These are phyloP conservation scores for Phortica okadai DNA, from an alignment of 2,888 invertebrate species.

Conservation along the genomic window DNA sequence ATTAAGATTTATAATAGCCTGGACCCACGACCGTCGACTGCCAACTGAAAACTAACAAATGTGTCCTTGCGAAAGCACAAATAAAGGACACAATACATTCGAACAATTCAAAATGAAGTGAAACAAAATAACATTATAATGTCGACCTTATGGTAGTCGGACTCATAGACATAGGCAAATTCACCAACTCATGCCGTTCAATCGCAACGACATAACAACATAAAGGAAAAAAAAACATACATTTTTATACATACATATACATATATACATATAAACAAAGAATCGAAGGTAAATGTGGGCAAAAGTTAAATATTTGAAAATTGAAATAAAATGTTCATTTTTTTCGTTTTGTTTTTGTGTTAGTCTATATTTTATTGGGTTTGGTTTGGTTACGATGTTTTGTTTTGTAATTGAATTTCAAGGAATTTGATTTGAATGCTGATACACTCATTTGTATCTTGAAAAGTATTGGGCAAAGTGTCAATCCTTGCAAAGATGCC, in stretches of 20 bases:
- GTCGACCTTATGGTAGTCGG: background rate
- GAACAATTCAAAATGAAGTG: slow-evolving; percentile 33
- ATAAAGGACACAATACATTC: background rate
- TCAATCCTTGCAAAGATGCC: background rate
- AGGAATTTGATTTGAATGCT: background rate
- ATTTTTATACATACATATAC: slow-evolving; percentile 7
- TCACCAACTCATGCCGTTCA: too few relatives aligned
- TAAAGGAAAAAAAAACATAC: slow-evolving; percentile 28
- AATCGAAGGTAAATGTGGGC: background rate
- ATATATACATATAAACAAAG: slow-evolving; percentile 7
- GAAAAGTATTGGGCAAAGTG: background rate
- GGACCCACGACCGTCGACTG: background rate
- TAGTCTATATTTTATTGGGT: background rate
- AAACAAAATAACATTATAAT: slow-evolving; percentile 16
- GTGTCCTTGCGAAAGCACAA: background rate
- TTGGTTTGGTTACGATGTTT: background rate
- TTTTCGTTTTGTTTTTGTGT: too few relatives aligned
- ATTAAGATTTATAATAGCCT: slow-evolving; percentile 43
- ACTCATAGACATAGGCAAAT: slow-evolving; percentile 40
- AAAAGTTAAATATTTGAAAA: background rate
- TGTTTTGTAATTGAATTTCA: slow-evolving; percentile 16
- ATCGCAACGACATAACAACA: background rate
- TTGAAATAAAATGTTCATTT: background rate
- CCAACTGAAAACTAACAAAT: background rate
- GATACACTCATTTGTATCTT: background rate